Conservation (phyloP, 1,140 invertebrate genomes). For the Cydia amplana region DNA sequence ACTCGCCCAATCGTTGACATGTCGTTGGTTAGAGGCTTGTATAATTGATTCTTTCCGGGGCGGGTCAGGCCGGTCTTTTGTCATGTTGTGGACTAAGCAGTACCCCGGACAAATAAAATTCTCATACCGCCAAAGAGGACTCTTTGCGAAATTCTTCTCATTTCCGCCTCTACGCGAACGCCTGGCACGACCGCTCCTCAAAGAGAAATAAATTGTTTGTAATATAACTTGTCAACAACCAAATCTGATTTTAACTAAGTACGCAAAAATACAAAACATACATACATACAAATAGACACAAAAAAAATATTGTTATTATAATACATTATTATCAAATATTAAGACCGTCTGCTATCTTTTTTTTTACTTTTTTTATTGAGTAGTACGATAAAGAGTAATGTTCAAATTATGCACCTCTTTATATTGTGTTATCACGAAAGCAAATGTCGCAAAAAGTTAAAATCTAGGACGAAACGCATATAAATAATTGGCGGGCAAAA, state of each 20-base stretch:
- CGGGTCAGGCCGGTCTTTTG: constrained; percentile 59
- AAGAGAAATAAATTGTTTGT: constrained; percentile 71
- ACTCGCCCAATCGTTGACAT: constrained; percentile 72
- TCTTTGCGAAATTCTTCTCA: constrained; percentile 72
- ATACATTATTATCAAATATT: too few species aligned
- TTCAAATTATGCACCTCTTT: not conserved
- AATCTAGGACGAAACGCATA: not conserved
- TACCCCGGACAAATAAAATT: constrained; percentile 72
- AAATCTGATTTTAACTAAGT: too few species aligned
- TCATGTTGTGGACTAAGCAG: constrained; percentile 47
- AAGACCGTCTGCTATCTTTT: not conserved
- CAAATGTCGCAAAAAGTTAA: not conserved
- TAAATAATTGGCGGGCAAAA: constrained; percentile 14
- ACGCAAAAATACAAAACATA: not conserved
- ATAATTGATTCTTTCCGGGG: constrained; percentile 79
- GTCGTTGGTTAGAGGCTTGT: constrained; percentile 62
- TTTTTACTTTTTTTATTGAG: not conserved
- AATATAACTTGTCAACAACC: constrained; percentile 67
- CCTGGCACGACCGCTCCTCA: constrained; percentile 57
- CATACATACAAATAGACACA: not conserved
- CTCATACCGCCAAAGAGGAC: constrained; percentile 62
- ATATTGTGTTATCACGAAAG: too few species aligned
- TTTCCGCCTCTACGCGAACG: constrained; percentile 72
- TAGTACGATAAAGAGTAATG: not conserved
- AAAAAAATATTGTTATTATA: not conserved